Evolutionary conservation across 2,113 vertebrate species (phyloP).

Genomic region (Apodemus speciosus): DNA sequence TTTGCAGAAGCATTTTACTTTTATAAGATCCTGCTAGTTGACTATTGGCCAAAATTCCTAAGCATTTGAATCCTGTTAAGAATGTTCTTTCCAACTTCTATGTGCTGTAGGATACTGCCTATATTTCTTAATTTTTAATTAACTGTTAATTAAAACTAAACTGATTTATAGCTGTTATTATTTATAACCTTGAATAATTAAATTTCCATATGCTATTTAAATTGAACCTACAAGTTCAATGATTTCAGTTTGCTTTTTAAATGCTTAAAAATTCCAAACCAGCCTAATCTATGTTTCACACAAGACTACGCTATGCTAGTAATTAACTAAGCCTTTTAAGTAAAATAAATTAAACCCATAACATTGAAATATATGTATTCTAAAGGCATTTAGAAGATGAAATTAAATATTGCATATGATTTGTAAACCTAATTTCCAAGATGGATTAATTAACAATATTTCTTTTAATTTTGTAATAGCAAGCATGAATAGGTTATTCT

Average conservation of each 20-base stretch:
- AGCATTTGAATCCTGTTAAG: neutral
- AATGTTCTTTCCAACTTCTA: neutral
- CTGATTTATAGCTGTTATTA: neutral
- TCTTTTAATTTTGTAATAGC: neutral
- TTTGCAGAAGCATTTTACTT: neutral
- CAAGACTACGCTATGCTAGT: neutral
- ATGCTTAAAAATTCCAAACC: slow-evolving; percentile 2
- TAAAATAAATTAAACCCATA: neutral
- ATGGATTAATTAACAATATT: neutral
- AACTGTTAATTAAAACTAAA: slow-evolving; percentile 37
- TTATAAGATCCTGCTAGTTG: neutral
- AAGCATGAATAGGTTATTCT: neutral
- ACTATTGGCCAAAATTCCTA: neutral
- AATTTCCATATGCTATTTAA: slow-evolving; percentile 7
- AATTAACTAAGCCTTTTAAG: neutral
- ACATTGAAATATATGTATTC: neutral
- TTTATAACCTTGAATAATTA: slow-evolving; percentile 17
- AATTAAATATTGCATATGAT: neutral
- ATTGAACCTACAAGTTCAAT: neutral
- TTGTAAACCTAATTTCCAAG: neutral
- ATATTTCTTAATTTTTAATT: slow-evolving; percentile 13
- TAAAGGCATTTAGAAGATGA: neutral
- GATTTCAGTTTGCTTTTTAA: slow-evolving; percentile 11
- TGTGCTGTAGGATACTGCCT: neutral
- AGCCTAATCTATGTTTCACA: neutral